Evolutionary conservation across 1,140 invertebrate species (phyloP).

Genomic region (Cyrtorhinus lividipennis): DNA sequence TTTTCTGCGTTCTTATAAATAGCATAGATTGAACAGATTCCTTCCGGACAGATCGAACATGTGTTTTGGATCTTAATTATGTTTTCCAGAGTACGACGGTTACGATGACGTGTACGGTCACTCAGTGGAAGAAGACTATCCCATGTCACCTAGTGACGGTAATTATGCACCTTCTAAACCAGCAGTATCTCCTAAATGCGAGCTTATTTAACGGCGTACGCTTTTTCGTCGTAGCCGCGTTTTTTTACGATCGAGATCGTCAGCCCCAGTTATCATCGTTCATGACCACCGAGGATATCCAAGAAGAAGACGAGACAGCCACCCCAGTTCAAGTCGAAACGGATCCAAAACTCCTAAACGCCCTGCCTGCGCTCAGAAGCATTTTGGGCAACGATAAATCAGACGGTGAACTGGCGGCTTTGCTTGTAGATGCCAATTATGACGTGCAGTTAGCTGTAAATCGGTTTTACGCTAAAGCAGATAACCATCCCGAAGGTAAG

Average conservation of each 20-base stretch:
- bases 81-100: conserved; percentile 61
- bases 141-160: conserved; percentile 74
- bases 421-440: conserved; percentile 50
- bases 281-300: conserved; percentile 49
- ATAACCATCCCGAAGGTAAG: neutral
- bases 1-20: conserved; percentile 16
- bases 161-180: too few relatives aligned
- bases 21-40: conserved; percentile 13
- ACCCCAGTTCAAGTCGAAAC: conserved; percentile 37
- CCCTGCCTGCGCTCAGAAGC: conserved; percentile 65
- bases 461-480: conserved; percentile 23
- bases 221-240: conserved; percentile 48
- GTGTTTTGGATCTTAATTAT: conserved; percentile 19
- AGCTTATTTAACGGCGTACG: too few relatives aligned
- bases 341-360: conserved; percentile 61
- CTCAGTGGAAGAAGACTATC: conserved; percentile 79
- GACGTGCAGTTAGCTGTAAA: conserved; percentile 55
- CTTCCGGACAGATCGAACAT: too few relatives aligned
- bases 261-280: conserved; percentile 51
- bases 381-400: conserved; percentile 62
- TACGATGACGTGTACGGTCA: conserved; percentile 86
- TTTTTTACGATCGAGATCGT: conserved; percentile 63
- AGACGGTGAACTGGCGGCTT: conserved; percentile 49
- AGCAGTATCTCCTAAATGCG: too few relatives aligned
- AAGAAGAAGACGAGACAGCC: conserved; percentile 48